Conservation (phyloP, 2,888 invertebrate genomes). For the Agonum fuliginosum region DNA sequence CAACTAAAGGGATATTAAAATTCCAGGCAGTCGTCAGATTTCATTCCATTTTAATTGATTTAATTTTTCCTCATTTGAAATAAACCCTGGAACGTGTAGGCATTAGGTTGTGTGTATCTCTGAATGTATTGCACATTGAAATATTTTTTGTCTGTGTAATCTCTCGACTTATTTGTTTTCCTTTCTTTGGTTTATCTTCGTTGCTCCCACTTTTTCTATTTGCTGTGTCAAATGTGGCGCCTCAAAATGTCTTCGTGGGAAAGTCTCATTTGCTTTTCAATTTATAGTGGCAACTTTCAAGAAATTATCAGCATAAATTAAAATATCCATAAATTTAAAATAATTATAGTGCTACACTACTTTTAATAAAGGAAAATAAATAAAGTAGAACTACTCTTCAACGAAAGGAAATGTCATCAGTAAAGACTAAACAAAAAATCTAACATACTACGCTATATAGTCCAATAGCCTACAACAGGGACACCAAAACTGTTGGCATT, state of each 20-base stretch:
- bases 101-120: no score
- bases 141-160: neutral
- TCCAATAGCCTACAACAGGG: constrained; percentile 34
- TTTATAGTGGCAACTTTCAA: neutral
- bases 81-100: no score
- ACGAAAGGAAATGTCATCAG: constrained; percentile 37
- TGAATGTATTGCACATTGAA: neutral
- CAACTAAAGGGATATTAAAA: constrained; percentile 23
- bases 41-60: constrained; percentile 30
- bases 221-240: neutral
- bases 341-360: constrained; percentile 25
- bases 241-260: neutral
- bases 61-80: no score
- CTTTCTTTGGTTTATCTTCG: neutral
- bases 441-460: constrained; percentile 11
- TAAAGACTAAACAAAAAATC: constrained; percentile 14
- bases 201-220: neutral
- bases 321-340: constrained; percentile 38
- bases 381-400: neutral
- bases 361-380: constrained; percentile 26
- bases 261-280: neutral
- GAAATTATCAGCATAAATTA: constrained; percentile 21
- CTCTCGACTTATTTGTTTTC: neutral
- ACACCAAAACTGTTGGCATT: neutral
- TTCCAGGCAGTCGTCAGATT: neutral